Base-by-base conservation (phyloP, 2,888 invertebrate species). In the Dasysyrphus albostriatus region DNA sequence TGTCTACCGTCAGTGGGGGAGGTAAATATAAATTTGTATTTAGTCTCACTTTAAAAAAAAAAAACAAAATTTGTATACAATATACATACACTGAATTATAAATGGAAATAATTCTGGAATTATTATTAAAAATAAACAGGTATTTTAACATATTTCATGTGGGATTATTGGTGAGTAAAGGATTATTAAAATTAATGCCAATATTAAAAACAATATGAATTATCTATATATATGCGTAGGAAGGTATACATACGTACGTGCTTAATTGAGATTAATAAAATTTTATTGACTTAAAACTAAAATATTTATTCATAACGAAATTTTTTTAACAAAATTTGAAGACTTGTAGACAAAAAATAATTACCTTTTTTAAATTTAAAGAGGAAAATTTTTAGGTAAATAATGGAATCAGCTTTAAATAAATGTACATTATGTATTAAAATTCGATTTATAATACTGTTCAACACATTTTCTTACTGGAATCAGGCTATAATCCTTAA, bases 21-120 rank as follows among this genome's bases (percentile, higher is more conserved):
- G 8, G 44, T 24, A 24, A 1, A 5, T 7, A n/a, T 2, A 0
- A 1, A 24, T 24, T 2, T 24, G 24, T 16, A 16, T 19, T 19
- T 16, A 3, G 2, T 9, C 16, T 47, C 29, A 54, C 14, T 14
- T 29, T 12, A 12, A 29, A 12, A 14, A 51, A n/a, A 24, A 51
- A 54, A 14, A 3, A 29, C 29, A 6, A 24, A 54, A 29, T 7
- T 4, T 29, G 6, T 8, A n/a, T n/a, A n/a, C n/a, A n/a, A n/a
- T n/a, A n/a, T n/a, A n/a, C n/a, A n/a, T n/a, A n/a, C n/a, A 54
- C 29, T 54, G 54, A 54, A 54, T 54, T 54, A 56, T 56, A 34
- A n/a, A 34, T 56, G 9, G 3, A 56, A 34, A 56, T 56, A 56
- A n/a, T 34, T 0, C 2, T 8, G 16, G 34, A 56, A 56, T 56